A percentile compares a stretch with the other conserved stretches of the same genome.
Conservation (phyloP, 2,113 vertebrate genomes). For the Neodon shergylaensis region DNA sequence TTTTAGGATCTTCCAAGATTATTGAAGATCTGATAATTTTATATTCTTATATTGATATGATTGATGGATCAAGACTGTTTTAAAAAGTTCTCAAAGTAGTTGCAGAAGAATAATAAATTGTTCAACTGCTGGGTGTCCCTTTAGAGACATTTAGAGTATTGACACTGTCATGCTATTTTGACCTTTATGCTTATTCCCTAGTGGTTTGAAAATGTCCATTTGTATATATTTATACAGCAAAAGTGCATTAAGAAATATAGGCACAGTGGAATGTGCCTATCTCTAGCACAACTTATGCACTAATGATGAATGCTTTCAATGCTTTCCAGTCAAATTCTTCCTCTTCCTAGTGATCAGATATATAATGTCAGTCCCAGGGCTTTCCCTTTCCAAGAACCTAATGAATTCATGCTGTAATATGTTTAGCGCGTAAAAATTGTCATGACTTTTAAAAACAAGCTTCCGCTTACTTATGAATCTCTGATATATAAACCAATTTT, state of each 20-base stretch:
- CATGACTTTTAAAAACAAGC: background rate
- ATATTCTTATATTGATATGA: background rate
- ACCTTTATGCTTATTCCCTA: background rate
- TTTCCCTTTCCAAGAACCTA: background rate
- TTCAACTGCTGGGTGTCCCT: background rate
- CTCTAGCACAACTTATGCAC: background rate
- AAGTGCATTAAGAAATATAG: background rate
- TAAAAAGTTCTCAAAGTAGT: background rate
- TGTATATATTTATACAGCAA: background rate
- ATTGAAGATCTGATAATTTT: background rate
- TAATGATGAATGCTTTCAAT: background rate
- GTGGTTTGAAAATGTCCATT: slow-evolving; percentile 1
- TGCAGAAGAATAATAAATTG: background rate
- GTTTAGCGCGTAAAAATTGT: background rate
- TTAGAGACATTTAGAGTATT: background rate
- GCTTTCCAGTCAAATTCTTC: background rate
- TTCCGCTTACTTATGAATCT: background rate
- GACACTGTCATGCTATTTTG: background rate
- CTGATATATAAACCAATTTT: background rate
- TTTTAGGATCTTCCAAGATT: background rate
- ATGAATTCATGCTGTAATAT: background rate
- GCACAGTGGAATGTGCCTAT: background rate
- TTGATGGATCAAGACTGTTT: background rate
- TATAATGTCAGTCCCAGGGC: background rate
- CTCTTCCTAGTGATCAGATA: background rate